Base-by-base conservation (phyloP, 2,888 invertebrate genomes). In the Cyclophora albipunctata region DNA sequence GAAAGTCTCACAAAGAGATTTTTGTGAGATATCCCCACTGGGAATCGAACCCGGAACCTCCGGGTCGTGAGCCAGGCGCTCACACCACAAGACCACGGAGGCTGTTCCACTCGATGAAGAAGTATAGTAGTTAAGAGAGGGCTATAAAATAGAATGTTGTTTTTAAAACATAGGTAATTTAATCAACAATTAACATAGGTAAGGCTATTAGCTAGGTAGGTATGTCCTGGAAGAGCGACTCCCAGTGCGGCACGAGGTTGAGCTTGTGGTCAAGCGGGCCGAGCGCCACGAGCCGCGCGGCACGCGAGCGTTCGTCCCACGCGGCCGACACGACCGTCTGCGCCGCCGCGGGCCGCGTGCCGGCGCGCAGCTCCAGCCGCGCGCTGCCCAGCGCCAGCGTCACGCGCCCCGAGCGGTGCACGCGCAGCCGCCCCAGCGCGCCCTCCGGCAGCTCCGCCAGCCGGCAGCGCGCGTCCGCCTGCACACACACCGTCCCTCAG, bases 181-280 rank as follows among this genome's bases (percentile, higher is more conserved):
- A 20, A 2, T 20, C 20, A 20, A 20, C 20, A 20, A 20, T 20
- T 20, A 20, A 20, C 20, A 20, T 20, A 20, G 1, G 20, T 20
- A 20, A 20, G 20, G 20, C 20, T 20, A 20, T 20, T 20, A 20
- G 20, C 20, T 20, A 20, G 20, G 20, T 63, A 2, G 69, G 55
- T 67, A 81, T 71, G 34, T 82, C 71, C 3, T 62, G 62, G 51
- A 89, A 84, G 73, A 89, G 66, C 3, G 69, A 51, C 51, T 89
- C 84, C 92, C 92, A 92, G 59, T 91, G 89, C 0, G 92, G 92
- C 0, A 90, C 85, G 3, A 90, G 76, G 54, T 86, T 90, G 1
- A 92, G 73, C 62, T 91, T 91, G 61, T 91, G 90, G 55, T 88
- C 84, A 37, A 92, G 71, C 0, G 84, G 68, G 0, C 92, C 92